Conservation (phyloP, 92 coral and sea anemone genomes). For the Heteractis magnifica region DNA sequence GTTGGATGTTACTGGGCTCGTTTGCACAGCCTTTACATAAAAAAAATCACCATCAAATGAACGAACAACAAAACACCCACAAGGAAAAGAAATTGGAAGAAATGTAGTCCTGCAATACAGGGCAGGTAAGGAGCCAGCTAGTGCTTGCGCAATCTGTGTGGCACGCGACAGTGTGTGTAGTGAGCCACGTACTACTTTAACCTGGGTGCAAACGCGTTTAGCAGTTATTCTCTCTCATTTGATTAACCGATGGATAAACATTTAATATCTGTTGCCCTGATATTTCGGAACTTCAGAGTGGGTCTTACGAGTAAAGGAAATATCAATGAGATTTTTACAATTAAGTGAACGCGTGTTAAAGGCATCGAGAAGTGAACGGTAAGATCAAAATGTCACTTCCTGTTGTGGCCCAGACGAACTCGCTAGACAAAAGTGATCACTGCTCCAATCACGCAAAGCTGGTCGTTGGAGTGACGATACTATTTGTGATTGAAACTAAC, state of each 20-base stretch:
- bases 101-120: not conserved
- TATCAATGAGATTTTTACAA: slow-evolving; percentile 10
- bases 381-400: slow-evolving; percentile 31
- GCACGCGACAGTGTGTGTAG: not conserved
- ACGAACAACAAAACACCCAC: not conserved
- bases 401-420: slow-evolving; percentile 7
- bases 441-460: slow-evolving; percentile 27
- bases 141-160: not conserved
- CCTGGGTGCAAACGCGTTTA: not conserved
- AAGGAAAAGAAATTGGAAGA: not conserved
- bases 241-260: slow-evolving; percentile 6
- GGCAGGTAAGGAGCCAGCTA: not conserved
- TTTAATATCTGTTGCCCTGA: not conserved
- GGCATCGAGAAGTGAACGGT: slow-evolving; percentile 6
- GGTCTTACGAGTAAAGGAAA: not conserved
- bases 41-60: not conserved
- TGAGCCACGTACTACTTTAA: not conserved
- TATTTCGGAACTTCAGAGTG: slow-evolving; percentile 5
- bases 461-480: not conserved
- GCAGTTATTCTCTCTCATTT: not conserved
- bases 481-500: slow-evolving; percentile 21
- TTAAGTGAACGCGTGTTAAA: slow-evolving; percentile 18
- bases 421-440: slow-evolving; percentile 9
- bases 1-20: too few relatives aligned
- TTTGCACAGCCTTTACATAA: too few relatives aligned